These are phyloP conservation scores for Nothocercus nigrocapillus DNA, from an alignment of 2,113 vertebrate genomes.

Conservation along the genomic window DNA sequence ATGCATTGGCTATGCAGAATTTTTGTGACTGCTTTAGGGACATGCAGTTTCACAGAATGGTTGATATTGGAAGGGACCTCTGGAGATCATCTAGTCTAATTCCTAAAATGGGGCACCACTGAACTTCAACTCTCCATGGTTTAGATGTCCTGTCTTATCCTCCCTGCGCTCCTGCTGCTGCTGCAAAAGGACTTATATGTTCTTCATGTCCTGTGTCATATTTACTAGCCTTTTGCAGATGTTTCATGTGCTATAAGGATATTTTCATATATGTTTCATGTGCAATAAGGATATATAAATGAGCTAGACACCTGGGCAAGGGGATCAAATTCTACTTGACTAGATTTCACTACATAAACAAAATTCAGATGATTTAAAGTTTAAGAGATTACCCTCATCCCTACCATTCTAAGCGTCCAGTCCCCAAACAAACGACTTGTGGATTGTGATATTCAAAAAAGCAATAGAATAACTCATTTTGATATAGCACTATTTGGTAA, in stretches of 20 bases:
- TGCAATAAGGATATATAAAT: no score
- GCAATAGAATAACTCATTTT: neutral
- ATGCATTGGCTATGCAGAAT: accelerated
- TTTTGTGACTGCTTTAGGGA: neutral
- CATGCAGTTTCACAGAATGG: neutral
- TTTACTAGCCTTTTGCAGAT: neutral
- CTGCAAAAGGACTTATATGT: neutral
- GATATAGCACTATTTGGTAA: neutral
- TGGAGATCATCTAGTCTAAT: neutral
- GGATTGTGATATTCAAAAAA: neutral
- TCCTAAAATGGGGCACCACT: neutral
- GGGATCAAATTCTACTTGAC: neutral
- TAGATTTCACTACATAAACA: neutral
- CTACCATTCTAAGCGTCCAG: neutral
- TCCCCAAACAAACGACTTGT: neutral
- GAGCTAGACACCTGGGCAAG: neutral
- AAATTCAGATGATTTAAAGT: neutral
- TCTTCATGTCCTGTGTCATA: neutral
- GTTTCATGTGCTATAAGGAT: neutral
- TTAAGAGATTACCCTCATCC: neutral
- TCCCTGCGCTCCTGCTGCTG: neutral
- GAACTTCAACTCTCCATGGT: neutral
- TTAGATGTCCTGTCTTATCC: neutral
- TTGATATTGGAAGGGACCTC: neutral
- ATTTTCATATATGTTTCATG: neutral